phyloP scores from a whole-genome alignment of 1,140 invertebrate genomes.

The Drosophila teissieri region DNA sequence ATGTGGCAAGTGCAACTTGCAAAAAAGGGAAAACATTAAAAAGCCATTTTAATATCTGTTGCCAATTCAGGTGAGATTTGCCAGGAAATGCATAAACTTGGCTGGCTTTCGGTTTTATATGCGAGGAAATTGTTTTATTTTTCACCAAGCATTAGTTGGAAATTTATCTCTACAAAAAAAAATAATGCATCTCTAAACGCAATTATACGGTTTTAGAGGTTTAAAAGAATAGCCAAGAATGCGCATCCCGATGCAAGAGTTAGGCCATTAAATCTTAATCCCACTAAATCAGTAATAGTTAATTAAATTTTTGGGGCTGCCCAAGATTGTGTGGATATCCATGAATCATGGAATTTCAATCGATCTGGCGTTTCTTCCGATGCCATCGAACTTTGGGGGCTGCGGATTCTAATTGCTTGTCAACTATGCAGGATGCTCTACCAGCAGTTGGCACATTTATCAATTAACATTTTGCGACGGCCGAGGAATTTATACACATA shows the following conservation, averaged over 20 bases:
- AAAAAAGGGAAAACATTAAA: conserved; percentile 29
- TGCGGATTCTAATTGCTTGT: conserved; percentile 76
- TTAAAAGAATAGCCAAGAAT: no score
- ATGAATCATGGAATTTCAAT: conserved; percentile 1
- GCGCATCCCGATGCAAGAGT: not conserved
- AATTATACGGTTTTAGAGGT: no score
- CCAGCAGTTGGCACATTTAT: conserved; percentile 47
- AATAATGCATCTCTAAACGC: no score
- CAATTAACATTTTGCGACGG: conserved; percentile 60
- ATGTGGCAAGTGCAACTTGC: conserved; percentile 26
- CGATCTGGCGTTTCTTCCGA: conserved; percentile 16
- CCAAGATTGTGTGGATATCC: no score
- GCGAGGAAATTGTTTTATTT: no score
- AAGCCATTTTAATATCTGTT: conserved; percentile 42
- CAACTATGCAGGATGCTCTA: conserved; percentile 40
- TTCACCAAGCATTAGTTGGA: no score
- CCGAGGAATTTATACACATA: conserved; percentile 3
- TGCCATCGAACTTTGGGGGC: conserved; percentile 14
- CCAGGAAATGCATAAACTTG: conserved; percentile 2
- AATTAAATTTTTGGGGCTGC: not conserved
- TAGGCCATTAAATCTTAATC: not conserved
- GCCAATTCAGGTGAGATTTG: conserved; percentile 14
- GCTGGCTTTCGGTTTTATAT: not conserved
- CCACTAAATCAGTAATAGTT: not conserved
- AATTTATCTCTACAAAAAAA: no score